phyloP scores from a whole-genome alignment of 2,113 vertebrate genomes.

The Salvator merianae region DNA sequence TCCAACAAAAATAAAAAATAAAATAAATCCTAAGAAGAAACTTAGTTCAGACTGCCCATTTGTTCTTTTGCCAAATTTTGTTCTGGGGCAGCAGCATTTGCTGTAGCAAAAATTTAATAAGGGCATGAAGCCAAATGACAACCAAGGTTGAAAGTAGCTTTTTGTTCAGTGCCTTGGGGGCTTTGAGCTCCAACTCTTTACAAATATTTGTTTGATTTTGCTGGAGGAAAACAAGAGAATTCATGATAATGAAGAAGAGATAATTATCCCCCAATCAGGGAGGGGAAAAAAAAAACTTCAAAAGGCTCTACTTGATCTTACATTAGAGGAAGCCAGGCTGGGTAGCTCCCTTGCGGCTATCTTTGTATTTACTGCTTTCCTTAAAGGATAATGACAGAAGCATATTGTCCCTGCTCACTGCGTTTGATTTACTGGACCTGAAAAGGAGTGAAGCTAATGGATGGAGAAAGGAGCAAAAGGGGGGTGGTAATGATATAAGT shows the following conservation, averaged over 20 bases:
- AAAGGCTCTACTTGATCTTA: constrained; percentile 4
- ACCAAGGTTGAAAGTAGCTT: constrained; percentile 12
- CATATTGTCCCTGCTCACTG: constrained; percentile 24
- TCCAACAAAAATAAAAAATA: too few relatives aligned
- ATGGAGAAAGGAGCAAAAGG: constrained; percentile 18
- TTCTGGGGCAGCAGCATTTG: neutral
- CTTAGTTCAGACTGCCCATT: neutral
- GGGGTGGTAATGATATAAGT: neutral
- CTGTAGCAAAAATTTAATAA: neutral
- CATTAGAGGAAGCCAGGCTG: constrained; percentile 14
- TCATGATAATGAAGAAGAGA: constrained; percentile 16
- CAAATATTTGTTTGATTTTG: constrained; percentile 5
- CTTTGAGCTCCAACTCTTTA: constrained; percentile 7
- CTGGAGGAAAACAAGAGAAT: constrained; percentile 10
- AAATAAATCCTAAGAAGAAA: neutral
- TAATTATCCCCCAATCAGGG: neutral
- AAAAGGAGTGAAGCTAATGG: constrained; percentile 32
- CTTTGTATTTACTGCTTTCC: neutral
- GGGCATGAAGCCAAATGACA: neutral
- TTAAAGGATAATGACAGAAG: constrained; percentile 27
- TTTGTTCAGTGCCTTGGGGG: neutral
- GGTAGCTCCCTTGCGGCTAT: neutral
- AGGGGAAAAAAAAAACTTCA: neutral
- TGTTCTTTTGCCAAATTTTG: neutral
- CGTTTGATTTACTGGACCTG: constrained; percentile 37